These are phyloP conservation scores for Akabosia matsudoensis DNA, from an alignment of 1,140 invertebrate genomes.

Conservation along the genomic window DNA sequence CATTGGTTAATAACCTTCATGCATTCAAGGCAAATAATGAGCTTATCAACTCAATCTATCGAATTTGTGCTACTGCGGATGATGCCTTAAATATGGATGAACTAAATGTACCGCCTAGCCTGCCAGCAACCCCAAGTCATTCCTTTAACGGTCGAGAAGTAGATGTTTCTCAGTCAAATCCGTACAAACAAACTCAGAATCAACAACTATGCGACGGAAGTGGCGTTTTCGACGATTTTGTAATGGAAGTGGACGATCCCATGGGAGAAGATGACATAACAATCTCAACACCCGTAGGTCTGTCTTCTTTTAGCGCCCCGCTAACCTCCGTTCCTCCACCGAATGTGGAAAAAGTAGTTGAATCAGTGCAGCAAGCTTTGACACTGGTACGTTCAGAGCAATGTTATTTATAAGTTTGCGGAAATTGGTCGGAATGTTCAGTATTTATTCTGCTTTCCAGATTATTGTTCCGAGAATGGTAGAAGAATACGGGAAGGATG, in stretches of 20 bases:
- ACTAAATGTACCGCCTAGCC: background rate
- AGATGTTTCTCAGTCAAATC: background rate
- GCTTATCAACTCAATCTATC: background rate
- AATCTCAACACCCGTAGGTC: background rate
- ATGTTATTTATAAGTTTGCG: background rate
- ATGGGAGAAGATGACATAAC: background rate
- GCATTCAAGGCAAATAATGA: constrained; percentile 5
- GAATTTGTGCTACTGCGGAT: background rate
- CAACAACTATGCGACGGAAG: background rate
- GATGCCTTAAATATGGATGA: background rate
- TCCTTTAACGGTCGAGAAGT: no score
- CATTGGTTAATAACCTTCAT: constrained; percentile 31
- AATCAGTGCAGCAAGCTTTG: constrained; percentile 3
- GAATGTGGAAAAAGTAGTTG: constrained; percentile 6
- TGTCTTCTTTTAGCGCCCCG: no score
- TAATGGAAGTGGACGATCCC: background rate
- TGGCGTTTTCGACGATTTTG: background rate
- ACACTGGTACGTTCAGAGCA: constrained; percentile 26
- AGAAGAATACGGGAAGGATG: constrained; percentile 37
- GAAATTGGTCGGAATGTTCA: background rate
- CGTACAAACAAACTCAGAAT: background rate
- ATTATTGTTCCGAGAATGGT: constrained; percentile 43
- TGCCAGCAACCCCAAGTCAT: background rate
- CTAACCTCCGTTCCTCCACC: background rate
- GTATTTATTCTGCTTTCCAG: constrained; percentile 20